A percentile compares a stretch with the other conserved stretches of the same genome.
phyloP scores from a whole-genome alignment of 2,797 vertebrate species.

The Artibeus lituratus region DNA sequence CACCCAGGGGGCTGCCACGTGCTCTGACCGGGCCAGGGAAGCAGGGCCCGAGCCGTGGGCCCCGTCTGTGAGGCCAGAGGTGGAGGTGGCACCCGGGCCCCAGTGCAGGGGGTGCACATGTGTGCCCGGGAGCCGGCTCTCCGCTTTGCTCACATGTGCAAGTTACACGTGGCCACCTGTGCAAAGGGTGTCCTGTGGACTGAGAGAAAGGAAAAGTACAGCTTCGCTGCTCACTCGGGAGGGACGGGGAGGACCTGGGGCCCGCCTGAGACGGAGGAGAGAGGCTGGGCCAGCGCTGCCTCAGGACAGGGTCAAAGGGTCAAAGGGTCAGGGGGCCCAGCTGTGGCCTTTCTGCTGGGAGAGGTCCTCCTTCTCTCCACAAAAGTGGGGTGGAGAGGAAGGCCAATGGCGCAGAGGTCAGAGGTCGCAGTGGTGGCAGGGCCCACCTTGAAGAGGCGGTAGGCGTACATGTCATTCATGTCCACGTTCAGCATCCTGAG shows the following conservation, averaged over 20 bases:
- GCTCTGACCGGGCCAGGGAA: neutral
- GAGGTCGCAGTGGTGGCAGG: rapidly evolving
- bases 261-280: neutral
- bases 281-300: neutral
- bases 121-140: neutral
- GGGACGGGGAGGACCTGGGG: neutral
- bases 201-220: neutral
- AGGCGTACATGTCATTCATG: constrained; percentile 92
- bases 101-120: neutral
- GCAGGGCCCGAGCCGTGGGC: neutral
- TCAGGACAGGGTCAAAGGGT: neutral
- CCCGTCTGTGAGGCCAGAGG: neutral
- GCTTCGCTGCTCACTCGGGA: neutral
- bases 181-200: neutral
- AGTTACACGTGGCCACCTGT: neutral
- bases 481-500: constrained; percentile 96
- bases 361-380: neutral
- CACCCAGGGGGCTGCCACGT: neutral
- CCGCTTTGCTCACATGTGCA: neutral
- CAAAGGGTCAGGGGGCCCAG: neutral
- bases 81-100: neutral
- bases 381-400: neutral
- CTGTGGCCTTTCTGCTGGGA: neutral
- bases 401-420: neutral
- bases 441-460: constrained; percentile 92